A percentile compares a stretch with the other conserved stretches of the same genome.
These are phyloP conservation scores for Scaptomyza graminum DNA, from an alignment of 1,140 invertebrate species.

Conservation along the genomic window DNA sequence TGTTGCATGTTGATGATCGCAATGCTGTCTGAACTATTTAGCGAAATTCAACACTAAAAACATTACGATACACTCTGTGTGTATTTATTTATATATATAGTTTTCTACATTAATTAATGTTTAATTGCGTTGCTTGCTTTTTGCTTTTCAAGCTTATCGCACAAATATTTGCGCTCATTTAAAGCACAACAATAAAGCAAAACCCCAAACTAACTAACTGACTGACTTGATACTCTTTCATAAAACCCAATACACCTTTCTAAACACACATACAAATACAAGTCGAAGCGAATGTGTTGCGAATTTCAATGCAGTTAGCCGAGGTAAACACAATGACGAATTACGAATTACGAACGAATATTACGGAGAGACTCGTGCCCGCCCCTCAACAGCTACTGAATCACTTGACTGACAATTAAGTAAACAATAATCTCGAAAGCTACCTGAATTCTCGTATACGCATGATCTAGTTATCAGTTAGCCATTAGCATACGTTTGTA, in stretches of 20 bases:
- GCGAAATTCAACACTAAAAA: neutral
- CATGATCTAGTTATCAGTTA: conserved; percentile 9
- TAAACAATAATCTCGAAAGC: conserved; percentile 2
- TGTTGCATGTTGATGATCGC: neutral
- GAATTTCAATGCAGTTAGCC: conserved; percentile 36
- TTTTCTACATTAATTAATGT: conserved; percentile 6
- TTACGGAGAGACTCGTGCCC: conserved; percentile 9
- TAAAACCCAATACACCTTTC: neutral
- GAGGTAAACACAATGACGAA: conserved; percentile 25
- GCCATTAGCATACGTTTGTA: conserved; percentile 26
- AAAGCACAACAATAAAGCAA: conserved; percentile 16
- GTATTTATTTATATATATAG: conserved; percentile 6
- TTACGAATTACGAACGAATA: conserved; percentile 7
- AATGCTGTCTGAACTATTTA: neutral
- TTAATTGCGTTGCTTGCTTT: conserved; percentile 12
- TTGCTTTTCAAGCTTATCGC: conserved; percentile 12
- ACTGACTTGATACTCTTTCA: neutral
- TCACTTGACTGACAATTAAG: conserved; percentile 11
- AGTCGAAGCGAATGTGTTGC: conserved; percentile 23
- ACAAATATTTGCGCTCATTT: conserved; percentile 23
- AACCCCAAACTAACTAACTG: conserved; percentile 1
- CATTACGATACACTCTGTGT: neutral
- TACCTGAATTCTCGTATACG: neutral
- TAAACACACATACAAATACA: conserved; percentile 22
- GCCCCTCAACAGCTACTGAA: conserved; percentile 9